Base-by-base conservation (phyloP, 2,888 invertebrate species). In the Dynastes tityus region DNA sequence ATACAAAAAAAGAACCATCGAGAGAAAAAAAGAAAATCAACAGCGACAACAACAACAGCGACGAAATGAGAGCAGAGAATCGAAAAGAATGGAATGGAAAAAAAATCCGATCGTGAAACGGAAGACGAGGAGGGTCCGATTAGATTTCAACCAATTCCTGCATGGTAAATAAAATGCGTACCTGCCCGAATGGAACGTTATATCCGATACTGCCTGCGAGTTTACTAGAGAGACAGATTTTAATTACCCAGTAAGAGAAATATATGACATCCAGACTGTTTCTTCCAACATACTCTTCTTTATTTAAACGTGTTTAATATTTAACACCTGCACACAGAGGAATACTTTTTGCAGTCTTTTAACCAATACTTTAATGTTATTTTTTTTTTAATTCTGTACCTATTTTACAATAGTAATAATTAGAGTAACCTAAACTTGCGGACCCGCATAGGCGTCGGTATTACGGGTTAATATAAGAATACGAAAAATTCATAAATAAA, bases 91-190 rank as follows among this genome's bases (percentile, higher is more conserved):
- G 27, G 63, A 63, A 63, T 13, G 63, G 27, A 4, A 63, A 22
- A 22, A 22, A 27, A 2, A 32, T 29, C 27, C 63, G 63, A 63
- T 32, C 63, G 63, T 6, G 63, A 58, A 58, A 58, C 55, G 55
- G 55, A 58, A 58, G 55, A 58, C 45, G 45, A 58, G 55, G 8
- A 58, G 22, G 16, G n/a, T 29, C 63, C 63, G 63, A 63, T 63
- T 63, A 29, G 63, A 63, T 63, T 63, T 32, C 29, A 63, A 63
- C 63, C 63, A 63, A 63, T 63, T 63, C 32, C 63, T 63, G 29
- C 63, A 63, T 27, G 29, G 37, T 32, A 13, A 63, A 32, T 63
- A 63, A 63, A 63, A 63, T 32, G 32, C 32, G 9, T 11, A 29
- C 13, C 29, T 9, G 32, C 29, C 32, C 32, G 63, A 29, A 32